Evolutionary conservation across 2,797 vertebrate genomes (phyloP), one percentile per base, ranked within the genome.

Genomic region (Gouania willdenowi): DNA sequence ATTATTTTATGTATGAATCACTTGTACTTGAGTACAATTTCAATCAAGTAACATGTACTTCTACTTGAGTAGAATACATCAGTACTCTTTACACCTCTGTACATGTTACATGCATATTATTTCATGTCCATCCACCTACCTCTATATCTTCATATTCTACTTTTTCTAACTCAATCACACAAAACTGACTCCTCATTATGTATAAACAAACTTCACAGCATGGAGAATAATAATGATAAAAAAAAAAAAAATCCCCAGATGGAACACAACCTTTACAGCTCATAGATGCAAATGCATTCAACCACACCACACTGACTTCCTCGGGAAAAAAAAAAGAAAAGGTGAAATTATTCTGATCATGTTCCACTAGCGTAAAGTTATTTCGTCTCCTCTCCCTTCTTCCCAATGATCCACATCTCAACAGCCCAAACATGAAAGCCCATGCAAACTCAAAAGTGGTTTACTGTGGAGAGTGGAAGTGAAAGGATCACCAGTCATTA

Each of bases 321-420:
- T 46, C 38, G 15, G 55, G 66, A 50, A 61, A 50, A 40, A 49
- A 56, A 65, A 57, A 62, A 31, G 65, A 29, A 32, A 66, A 29
- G 32, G 45, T 44, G 49, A 36, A 58, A 50, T 59, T 74, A 81
- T 82, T 82, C 73, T 30, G 54, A 63, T 71, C 66, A 70, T 69
- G 77, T 50, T 59, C 22, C 61, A 49, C 11, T 74, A 53, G 62
- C 60, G 42, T 59, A 58, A 20, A 68, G 48, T 69, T 49, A 35
- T 58, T 61, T 70, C 37, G 59, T 45, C 55, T 46, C 46, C 25
- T 54, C 40, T 56, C 38, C 5, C 12, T 10, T 1, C 27, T 53
- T 51, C 47, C 25, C 36, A 45, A 18, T 18, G 39, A 56, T 44
- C 51, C 22, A 30, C 8, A 14, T 51, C 54, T 70, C 37, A 14